Evolutionary conservation across 2,113 vertebrate genomes (phyloP), one percentile per base, ranked within the genome.

Genomic region (Mesoclemmys tuberculata): DNA sequence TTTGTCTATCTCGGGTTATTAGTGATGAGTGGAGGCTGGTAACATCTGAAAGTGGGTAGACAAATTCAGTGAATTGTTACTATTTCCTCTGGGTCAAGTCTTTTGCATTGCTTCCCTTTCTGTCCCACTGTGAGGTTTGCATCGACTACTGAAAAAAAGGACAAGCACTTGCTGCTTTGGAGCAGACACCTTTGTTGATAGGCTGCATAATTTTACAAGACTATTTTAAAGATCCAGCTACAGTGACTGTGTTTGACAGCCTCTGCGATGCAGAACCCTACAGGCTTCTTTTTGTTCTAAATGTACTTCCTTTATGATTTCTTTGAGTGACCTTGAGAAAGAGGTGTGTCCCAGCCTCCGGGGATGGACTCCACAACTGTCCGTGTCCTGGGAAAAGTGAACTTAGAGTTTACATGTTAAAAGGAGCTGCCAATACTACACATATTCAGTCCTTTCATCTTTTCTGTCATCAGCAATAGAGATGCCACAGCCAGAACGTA

Each of bases 101-200:
- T 68, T 35, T 71, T 71, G 19, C n/a, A 10, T 68, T 46, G 21
- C 14, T 88, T 87, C 87, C 54, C 38, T 87, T 44, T 61, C 8
- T 0, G 1, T 78, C 54, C 27, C 51, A 19, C 80, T 81, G 35
- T 41, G 46, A 26, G 16, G 54, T 58, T 56, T 11, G 29, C 44
- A 21, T 5, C 13, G 29, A 44, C 48, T 10, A 4, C 64, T 38
- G 24, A 0, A 1, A 46, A 19, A 11, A 24, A n/a, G 6, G 6
- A 29, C 26, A 13, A 77, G 74, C 41, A 13, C 74, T 29, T 27
- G 41, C 12, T 10, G 24, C 26, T 49, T 48, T 44, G 89, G 56
- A 89, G 38, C 22, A 80, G 78, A 71, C 85, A 82, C 71, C 54
- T n/a, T 35, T 80, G 85, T 41, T 41, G 79, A 8, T 54, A 51